Evolutionary conservation across 2,797 vertebrate genomes (phyloP), one percentile per base, ranked within the genome.

Genomic region (Onychomys torridus): DNA sequence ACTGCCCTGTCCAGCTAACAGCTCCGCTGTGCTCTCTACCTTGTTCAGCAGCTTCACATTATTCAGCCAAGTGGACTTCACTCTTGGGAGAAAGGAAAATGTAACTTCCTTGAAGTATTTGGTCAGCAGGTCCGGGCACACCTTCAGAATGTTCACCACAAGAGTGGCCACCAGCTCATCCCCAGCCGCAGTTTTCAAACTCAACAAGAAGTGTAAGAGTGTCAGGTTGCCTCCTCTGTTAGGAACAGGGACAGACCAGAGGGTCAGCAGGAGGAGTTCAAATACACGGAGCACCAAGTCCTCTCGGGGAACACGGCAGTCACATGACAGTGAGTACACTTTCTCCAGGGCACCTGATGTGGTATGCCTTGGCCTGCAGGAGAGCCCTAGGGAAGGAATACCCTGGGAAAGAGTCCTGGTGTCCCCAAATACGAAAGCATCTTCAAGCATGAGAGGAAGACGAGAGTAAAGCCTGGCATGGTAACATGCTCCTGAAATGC

Each of bases 81-180:
- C 90, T 34, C 99, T 99, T 0, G 99, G 99, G 37, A 98, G 98
- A 97, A 99, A 99, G 27, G 99, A 99, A 96, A 99, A 99, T 0
- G 97, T 99, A 0, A 98, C 99, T 97, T 99, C 99, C 97, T 99
- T 99, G 92, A 99, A 99, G 97, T 99, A 99, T 83, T 99, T 98
- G 75, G 98, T 98, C 97, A 99, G 97, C 78, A 99, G 96, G 97
- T 99, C 99, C 0, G 99, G 99, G 89, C 99, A 99, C 27, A 98
- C 98, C 97, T 99, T 99, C 37, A 99, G 98, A 96, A 99, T 98
- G 91, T 98, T 99, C 95, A 99, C 99, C 97, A 99, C 92, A 78
- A 99, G 99, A 57, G 99, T 99, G 0, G 98, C 98, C 97, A 99
- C 98, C 98, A 99, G 97, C 49, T 99, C 99, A 49, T 99, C 99